Percentiles rank a stretch among this genome's conserved stretches.
These are phyloP conservation scores for Dolichallabes microphthalmus DNA, from an alignment of 2,113 vertebrate genomes.

Conservation along the genomic window DNA sequence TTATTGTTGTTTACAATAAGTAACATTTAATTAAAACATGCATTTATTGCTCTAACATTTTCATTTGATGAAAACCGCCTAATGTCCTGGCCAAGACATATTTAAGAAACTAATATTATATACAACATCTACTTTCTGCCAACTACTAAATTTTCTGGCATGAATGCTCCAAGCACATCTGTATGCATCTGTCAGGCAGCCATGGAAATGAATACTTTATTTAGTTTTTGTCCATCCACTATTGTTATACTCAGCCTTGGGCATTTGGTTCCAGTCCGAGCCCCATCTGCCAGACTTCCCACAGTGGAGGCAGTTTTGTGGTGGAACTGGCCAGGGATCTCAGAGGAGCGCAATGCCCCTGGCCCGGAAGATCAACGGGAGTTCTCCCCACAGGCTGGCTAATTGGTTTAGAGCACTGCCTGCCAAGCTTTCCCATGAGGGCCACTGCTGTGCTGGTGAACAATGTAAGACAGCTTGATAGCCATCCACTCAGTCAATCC, in stretches of 20 bases:
- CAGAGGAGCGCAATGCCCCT: constrained; percentile 61
- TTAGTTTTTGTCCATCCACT: constrained; percentile 34
- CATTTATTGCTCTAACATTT: neutral
- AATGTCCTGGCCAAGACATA: neutral
- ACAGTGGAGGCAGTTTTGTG: constrained; percentile 59
- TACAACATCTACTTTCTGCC: neutral
- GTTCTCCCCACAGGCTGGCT: constrained; percentile 64
- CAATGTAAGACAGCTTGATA: constrained; percentile 73
- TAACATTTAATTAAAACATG: neutral
- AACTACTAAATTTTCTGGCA: neutral
- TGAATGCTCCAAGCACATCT: constrained; percentile 15
- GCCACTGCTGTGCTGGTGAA: constrained; percentile 72
- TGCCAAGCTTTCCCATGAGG: constrained; percentile 74
- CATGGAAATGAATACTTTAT: constrained; percentile 16
- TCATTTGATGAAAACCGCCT: neutral
- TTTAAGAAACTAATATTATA: neutral
- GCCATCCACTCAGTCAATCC: constrained; percentile 56
- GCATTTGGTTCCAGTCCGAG: constrained; percentile 44
- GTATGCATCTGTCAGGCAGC: constrained; percentile 10
- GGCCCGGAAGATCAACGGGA: constrained; percentile 61
- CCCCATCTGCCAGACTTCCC: constrained; percentile 44
- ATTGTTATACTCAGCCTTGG: constrained; percentile 56
- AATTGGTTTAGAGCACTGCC: constrained; percentile 74
- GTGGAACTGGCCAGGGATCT: constrained; percentile 54
- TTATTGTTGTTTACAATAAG: neutral